phyloP scores from a whole-genome alignment of 1,140 invertebrate species.

The Coptotermes formosanus region DNA sequence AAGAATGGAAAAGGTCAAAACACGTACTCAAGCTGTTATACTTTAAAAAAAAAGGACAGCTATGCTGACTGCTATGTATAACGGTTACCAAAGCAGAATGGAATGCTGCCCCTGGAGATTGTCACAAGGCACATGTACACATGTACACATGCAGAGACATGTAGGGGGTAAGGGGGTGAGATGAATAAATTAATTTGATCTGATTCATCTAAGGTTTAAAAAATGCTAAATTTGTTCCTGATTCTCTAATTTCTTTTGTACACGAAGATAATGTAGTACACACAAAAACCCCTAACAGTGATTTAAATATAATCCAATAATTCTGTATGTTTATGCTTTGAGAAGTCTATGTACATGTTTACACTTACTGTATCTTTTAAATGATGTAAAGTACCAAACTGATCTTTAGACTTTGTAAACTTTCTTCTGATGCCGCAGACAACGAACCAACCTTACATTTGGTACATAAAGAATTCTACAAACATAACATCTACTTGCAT shows the following conservation, averaged over 20 bases:
- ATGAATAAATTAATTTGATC: neutral
- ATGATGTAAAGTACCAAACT: neutral
- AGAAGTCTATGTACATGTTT: neutral
- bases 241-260: neutral
- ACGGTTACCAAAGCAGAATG: no score
- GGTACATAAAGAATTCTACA: neutral
- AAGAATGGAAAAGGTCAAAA: no score
- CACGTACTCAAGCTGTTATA: no score
- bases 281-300: neutral
- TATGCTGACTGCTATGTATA: no score
- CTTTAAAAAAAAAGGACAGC: no score
- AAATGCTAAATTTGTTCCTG: neutral
- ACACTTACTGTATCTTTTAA: neutral
- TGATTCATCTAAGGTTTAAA: neutral
- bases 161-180: neutral
- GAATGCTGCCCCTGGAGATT: no score
- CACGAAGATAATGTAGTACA: neutral
- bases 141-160: neutral
- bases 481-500: neutral
- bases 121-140: neutral
- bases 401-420: neutral
- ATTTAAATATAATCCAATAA: neutral
- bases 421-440: no score
- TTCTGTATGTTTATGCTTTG: neutral
- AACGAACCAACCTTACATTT: neutral